These are phyloP conservation scores for Metridium senile DNA, from an alignment of 92 coral and sea anemone genomes.

Conservation along the genomic window DNA sequence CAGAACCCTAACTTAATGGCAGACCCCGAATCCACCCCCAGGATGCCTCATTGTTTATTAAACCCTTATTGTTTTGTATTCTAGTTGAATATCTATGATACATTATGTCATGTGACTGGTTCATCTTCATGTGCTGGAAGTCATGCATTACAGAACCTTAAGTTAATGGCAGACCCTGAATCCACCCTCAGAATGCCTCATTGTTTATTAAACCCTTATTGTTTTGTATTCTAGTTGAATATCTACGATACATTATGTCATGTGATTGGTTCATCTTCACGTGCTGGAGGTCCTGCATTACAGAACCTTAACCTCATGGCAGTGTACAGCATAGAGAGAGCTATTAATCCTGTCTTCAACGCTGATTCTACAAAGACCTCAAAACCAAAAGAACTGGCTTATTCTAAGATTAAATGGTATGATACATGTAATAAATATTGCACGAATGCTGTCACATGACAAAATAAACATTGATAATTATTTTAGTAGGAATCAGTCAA, in stretches of 20 bases:
- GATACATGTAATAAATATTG: background rate
- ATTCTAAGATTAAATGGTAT: constrained; percentile 56
- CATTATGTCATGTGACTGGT: constrained; percentile 74
- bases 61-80: constrained; percentile 4
- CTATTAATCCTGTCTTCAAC: constrained; percentile 67
- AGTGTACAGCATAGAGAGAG: constrained; percentile 73
- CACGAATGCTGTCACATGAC: no score
- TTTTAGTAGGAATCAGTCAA: no score
- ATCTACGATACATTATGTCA: constrained; percentile 84
- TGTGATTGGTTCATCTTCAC: constrained; percentile 81
- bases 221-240: constrained; percentile 68
- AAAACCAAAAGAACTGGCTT: constrained; percentile 47
- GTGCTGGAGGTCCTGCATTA: constrained; percentile 94
- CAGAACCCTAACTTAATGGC: constrained; percentile 86
- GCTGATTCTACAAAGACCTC: constrained; percentile 44
- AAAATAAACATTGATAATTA: no score
- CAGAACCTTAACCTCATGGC: constrained; percentile 88
- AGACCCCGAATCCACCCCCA: no score
- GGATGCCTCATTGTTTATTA: no score
- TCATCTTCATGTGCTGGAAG: constrained; percentile 96
- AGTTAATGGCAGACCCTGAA: constrained; percentile 82
- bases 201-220: no score
- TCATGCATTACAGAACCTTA: constrained; percentile 82
- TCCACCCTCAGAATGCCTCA: no score
- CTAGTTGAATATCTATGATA: constrained; percentile 84